Evolutionary conservation across 2,888 invertebrate genomes (phyloP), one percentile per base, ranked within the genome.

Genomic region (Dryadula phaetusa): DNA sequence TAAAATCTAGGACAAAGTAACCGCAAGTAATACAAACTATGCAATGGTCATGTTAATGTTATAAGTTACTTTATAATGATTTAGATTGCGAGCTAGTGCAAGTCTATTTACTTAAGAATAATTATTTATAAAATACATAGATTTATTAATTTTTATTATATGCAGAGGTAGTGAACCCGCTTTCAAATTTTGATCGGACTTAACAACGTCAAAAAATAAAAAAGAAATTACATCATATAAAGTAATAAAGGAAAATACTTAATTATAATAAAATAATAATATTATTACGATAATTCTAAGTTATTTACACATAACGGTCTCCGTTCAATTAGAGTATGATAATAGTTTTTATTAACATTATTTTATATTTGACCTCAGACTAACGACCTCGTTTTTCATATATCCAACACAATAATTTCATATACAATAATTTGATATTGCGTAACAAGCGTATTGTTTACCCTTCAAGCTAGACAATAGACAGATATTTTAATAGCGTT

Each of bases 401-500:
- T 34, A 54, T 58, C 25, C 16, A 56, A 40, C 25, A 58, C 46
- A 56, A 64, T 56, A 40, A 64, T 58, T 63, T 58, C 40, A 18
- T 58, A 49, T 58, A 44, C 18, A 18, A 63, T 37, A 52, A 56
- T 42, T 61, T 54, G 47, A 37, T 42, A 67, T 71, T 69, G 64
- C 54, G 62, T 64, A 67, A 70, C 28, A 60, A 54, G 12, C 28
- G 37, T 63, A 58, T 60, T 61, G 28, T 64, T 71, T 54, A 67
- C 58, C 47, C 65, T 65, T 65, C 58, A 44, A 49, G 20, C 61
- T 63, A 67, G 56, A 71, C 71, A 69, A 71, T 68, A 61, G 61
- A 46, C 56, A 18, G 40, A 49, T 67, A 70, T 62, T 69, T 67
- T 71, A 69, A 61, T 62, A 62, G 66, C 65, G 46, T 66, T 65